Conservation (phyloP, 2,888 invertebrate species). For the Neocrepidodera transversa region DNA sequence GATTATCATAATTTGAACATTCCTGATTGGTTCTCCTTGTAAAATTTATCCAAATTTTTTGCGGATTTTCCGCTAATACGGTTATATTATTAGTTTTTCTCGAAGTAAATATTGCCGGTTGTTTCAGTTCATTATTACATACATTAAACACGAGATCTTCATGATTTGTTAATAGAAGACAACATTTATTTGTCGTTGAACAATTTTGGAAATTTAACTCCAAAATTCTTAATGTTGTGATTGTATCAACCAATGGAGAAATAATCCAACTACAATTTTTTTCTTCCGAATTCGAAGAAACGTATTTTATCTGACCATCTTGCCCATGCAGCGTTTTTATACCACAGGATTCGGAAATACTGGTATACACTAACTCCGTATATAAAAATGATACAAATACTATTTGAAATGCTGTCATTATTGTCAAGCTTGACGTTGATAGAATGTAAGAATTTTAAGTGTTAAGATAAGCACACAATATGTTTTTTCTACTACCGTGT, state of each 20-base stretch:
- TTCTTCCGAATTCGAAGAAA: slow-evolving; percentile 7
- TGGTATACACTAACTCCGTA: not conserved
- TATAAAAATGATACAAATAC: not conserved
- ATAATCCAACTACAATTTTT: slow-evolving; percentile 32
- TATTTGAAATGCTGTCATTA: slow-evolving; percentile 13
- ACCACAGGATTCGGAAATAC: slow-evolving; percentile 18
- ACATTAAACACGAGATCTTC: slow-evolving; percentile 11
- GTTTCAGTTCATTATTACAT: slow-evolving; percentile 18
- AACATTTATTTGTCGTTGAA: slow-evolving; percentile 4
- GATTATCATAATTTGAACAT: slow-evolving; percentile 29
- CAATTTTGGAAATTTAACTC: slow-evolving; percentile 14
- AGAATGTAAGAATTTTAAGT: too few species aligned
- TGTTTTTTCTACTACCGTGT: too few species aligned
- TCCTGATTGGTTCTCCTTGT: slow-evolving; percentile 19
- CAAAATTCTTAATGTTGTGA: slow-evolving; percentile 32
- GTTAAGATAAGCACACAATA: too few species aligned
- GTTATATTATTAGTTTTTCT: slow-evolving; percentile 18
- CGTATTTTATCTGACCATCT: slow-evolving; percentile 28
- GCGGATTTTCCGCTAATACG: not conserved
- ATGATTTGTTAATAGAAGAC: slow-evolving; percentile 20
- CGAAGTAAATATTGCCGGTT: slow-evolving; percentile 18
- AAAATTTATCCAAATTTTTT: slow-evolving; percentile 24
- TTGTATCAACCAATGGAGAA: slow-evolving; percentile 19
- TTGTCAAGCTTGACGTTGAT: slow-evolving; percentile 12
- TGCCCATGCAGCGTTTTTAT: slow-evolving; percentile 6